Evolutionary conservation across 1,140 invertebrate species (phyloP).

Genomic region (Aradophagus sp.): DNA sequence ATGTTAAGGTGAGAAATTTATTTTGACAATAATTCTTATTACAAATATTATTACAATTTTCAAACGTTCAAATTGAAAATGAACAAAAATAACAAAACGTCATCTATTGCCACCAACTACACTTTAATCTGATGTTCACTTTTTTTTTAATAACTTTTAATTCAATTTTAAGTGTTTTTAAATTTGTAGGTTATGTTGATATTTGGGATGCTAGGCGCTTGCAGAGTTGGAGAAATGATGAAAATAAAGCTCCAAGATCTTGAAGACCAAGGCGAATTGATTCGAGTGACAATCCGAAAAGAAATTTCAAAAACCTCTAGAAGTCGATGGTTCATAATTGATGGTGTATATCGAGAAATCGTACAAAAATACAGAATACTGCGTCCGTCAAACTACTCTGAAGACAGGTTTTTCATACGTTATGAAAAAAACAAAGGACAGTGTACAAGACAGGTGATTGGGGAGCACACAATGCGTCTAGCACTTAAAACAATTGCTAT

Average conservation of each 20-base stretch:
- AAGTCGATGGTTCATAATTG: constrained; percentile 13
- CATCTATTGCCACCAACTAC: no score
- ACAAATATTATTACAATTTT: background rate
- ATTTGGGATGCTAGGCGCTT: constrained; percentile 14
- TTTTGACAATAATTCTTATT: no score
- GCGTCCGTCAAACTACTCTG: constrained; percentile 5
- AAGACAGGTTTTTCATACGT: constrained; percentile 7
- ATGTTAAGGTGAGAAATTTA: constrained; percentile 5
- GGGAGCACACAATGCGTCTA: constrained; percentile 9
- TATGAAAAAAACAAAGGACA: constrained; percentile 4
- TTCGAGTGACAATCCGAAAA: constrained; percentile 11
- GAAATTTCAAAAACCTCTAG: constrained; percentile 26
- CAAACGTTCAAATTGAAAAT: no score
- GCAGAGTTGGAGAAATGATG: constrained; percentile 4
- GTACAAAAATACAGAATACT: constrained; percentile 16
- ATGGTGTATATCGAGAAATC: constrained; percentile 7
- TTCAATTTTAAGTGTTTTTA: background rate
- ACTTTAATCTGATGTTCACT: no score
- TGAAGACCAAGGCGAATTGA: constrained; percentile 16
- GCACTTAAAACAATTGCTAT: constrained; percentile 5
- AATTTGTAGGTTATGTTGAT: constrained; percentile 8
- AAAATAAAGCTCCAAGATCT: constrained; percentile 5
- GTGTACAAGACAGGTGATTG: constrained; percentile 4
- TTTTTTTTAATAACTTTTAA: no score
- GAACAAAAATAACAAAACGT: no score